phyloP scores from a whole-genome alignment of 2,113 vertebrate genomes.

The Ictalurus furcatus region DNA sequence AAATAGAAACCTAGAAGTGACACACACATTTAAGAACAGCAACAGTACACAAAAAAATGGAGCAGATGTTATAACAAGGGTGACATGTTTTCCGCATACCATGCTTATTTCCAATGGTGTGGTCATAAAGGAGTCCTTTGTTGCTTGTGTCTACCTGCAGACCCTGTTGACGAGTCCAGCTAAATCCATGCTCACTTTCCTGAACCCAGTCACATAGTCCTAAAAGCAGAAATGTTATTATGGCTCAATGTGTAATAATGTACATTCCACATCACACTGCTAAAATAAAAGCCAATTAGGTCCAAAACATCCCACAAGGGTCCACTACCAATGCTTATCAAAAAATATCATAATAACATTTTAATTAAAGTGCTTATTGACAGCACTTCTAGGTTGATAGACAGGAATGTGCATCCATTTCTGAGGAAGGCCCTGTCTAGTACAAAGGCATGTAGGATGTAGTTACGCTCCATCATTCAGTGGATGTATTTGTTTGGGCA shows the following conservation, averaged over 20 bases:
- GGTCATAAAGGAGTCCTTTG: slow-evolving; percentile 71
- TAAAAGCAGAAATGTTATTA: slow-evolving; percentile 39
- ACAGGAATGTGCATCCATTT: background rate
- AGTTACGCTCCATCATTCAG: too few relatives aligned
- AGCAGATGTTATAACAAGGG: background rate
- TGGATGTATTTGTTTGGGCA: background rate
- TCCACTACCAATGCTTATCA: background rate
- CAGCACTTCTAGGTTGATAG: background rate
- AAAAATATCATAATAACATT: too few relatives aligned
- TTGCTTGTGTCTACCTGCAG: slow-evolving; percentile 55
- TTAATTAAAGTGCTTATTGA: background rate
- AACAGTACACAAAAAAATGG: background rate
- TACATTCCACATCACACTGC: background rate
- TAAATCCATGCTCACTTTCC: slow-evolving; percentile 55
- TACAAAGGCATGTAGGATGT: background rate
- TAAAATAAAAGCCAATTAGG: background rate
- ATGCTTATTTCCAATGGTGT: slow-evolving; percentile 65
- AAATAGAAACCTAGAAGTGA: slow-evolving; percentile 66
- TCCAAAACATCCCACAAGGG: background rate
- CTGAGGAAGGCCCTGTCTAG: background rate
- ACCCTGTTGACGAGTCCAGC: slow-evolving; percentile 67
- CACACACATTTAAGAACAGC: background rate
- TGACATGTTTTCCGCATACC: slow-evolving; percentile 56
- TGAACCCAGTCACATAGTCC: slow-evolving; percentile 72
- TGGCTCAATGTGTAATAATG: background rate